phyloP scores from a whole-genome alignment of 2,888 invertebrate species.

The Sinotaia quadrata region DNA sequence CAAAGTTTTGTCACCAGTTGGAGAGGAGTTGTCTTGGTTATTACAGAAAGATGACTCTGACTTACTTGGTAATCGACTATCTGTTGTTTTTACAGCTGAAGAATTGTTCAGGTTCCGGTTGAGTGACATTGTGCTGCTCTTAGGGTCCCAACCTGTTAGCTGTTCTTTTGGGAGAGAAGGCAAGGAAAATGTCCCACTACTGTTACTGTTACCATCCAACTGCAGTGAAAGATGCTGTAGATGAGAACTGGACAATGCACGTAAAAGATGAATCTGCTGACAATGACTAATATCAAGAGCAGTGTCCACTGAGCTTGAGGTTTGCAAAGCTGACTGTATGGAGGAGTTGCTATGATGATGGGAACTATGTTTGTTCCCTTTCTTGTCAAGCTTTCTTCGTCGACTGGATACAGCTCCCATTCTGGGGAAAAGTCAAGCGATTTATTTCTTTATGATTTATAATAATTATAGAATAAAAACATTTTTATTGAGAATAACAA shows the following conservation, averaged over 20 bases:
- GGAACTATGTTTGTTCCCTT: not conserved
- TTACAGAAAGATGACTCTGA: not conserved
- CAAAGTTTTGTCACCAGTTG: not conserved
- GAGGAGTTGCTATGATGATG: not conserved
- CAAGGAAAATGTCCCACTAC: not conserved
- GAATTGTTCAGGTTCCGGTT: slow-evolving; percentile 32
- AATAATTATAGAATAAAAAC: too few species aligned
- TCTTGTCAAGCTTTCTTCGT: not conserved
- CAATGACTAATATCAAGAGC: not conserved
- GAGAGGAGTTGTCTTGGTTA: too few species aligned
- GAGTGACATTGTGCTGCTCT: slow-evolving; percentile 40
- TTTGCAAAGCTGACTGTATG: not conserved
- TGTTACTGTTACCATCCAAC: not conserved
- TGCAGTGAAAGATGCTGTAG: not conserved
- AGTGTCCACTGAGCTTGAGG: not conserved
- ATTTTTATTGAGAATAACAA: too few species aligned
- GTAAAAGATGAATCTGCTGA: not conserved
- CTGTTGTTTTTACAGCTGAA: not conserved
- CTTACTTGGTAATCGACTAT: not conserved
- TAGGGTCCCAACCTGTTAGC: slow-evolving; percentile 14
- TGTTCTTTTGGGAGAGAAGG: not conserved
- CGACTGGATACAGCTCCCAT: slow-evolving; percentile 19
- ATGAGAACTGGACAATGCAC: not conserved
- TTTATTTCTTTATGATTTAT: too few species aligned
- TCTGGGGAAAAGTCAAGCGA: not conserved